Evolutionary conservation across 2,888 invertebrate species (phyloP).

Genomic region (Agapetus fuscipes): DNA sequence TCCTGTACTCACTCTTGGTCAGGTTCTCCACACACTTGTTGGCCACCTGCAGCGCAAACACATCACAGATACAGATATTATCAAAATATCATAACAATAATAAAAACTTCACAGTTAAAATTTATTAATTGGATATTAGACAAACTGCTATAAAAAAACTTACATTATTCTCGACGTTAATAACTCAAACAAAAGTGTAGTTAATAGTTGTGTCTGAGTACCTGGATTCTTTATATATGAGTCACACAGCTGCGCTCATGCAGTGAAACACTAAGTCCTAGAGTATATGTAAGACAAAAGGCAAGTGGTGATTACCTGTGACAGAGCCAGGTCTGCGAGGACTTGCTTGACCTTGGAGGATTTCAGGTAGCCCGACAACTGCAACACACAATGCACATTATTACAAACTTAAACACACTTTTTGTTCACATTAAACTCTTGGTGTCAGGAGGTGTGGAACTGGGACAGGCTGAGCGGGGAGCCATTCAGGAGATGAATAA

Average conservation of each 20-base stretch:
- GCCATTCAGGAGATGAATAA: conserved; percentile 65
- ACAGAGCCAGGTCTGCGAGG: conserved; percentile 85
- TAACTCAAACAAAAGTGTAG: neutral
- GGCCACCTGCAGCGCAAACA: conserved; percentile 58
- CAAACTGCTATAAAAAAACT: too few relatives aligned
- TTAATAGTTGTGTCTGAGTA: too few relatives aligned
- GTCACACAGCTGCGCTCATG: too few relatives aligned
- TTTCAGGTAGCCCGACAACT: conserved; percentile 67
- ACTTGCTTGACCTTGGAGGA: conserved; percentile 84
- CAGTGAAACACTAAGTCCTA: too few relatives aligned
- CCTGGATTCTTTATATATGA: too few relatives aligned
- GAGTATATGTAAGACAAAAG: too few relatives aligned
- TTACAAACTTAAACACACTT: conserved; percentile 5
- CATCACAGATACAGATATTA: too few relatives aligned
- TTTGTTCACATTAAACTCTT: conserved; percentile 1
- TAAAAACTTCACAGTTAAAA: neutral
- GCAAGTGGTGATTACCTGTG: too few relatives aligned
- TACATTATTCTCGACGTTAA: too few relatives aligned
- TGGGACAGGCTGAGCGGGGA: conserved; percentile 70
- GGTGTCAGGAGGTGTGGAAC: conserved; percentile 81
- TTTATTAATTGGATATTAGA: too few relatives aligned
- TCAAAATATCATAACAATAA: too few relatives aligned
- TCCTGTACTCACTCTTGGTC: conserved; percentile 79
- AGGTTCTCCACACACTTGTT: conserved; percentile 75
- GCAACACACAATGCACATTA: too few relatives aligned